A percentile compares a stretch with the other conserved stretches of the same genome.
Evolutionary conservation across 2,888 invertebrate genomes (phyloP).

Genomic region (Caenorhabditis panamensis): DNA sequence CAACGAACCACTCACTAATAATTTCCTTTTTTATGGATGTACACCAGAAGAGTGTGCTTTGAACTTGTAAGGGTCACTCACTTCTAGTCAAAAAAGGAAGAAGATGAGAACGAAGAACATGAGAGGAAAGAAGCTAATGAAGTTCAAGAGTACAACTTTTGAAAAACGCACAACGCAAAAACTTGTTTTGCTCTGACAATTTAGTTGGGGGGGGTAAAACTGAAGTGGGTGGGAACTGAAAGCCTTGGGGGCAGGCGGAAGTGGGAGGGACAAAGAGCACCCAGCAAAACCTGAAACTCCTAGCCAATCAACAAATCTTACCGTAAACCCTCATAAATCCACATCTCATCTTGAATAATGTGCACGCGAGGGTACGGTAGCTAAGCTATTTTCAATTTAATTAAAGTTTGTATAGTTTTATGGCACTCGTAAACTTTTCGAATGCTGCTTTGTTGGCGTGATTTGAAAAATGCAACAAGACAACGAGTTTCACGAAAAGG

Average conservation of each 20-base stretch:
- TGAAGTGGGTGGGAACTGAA: background rate
- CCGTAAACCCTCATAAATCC: too few species aligned
- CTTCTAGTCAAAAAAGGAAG: background rate
- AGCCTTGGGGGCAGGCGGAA: too few species aligned
- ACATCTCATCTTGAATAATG: too few species aligned
- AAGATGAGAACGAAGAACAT: background rate
- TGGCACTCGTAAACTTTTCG: background rate
- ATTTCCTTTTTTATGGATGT: background rate
- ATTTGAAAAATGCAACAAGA: background rate
- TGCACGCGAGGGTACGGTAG: too few species aligned
- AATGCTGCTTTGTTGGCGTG: too few species aligned
- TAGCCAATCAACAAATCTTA: background rate
- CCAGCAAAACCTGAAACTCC: background rate
- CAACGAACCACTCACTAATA: background rate
- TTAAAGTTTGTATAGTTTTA: background rate
- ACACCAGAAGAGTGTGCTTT: background rate
- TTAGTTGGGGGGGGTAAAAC: background rate
- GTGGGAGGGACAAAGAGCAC: too few species aligned
- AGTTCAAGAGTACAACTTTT: constrained; percentile 1
- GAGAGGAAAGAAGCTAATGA: constrained; percentile 6
- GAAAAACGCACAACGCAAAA: background rate
- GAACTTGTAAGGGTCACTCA: background rate
- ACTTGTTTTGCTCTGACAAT: background rate
- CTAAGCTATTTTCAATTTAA: background rate
- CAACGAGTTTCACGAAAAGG: background rate